Percentiles rank a stretch among this genome's conserved stretches.
phyloP scores from a whole-genome alignment of 2,113 vertebrate genomes.

The Ammodramus savannarum region DNA sequence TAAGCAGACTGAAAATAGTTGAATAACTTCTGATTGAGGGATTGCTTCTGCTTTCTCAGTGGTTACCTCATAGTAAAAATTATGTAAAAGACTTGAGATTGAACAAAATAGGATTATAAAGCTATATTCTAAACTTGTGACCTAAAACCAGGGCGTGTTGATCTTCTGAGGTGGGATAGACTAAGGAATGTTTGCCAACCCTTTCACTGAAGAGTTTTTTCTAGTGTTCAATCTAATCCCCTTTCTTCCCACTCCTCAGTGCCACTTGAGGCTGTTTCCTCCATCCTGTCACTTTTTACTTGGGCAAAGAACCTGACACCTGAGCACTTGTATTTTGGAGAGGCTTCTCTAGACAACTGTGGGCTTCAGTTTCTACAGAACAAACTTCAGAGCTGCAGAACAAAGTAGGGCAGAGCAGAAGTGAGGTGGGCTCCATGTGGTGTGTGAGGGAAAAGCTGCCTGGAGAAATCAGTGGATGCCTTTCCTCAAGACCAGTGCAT shows the following conservation, averaged over 20 bases:
- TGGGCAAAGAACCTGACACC: background rate
- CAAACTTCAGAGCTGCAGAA: background rate
- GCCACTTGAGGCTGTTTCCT: background rate
- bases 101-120: background rate
- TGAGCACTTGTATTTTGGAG: background rate
- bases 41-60: background rate
- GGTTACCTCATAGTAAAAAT: background rate
- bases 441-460: background rate
- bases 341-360: fast-evolving
- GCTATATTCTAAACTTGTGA: background rate
- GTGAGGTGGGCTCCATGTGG: background rate
- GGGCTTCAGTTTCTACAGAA: too few relatives aligned
- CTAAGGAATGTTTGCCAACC: background rate
- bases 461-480: background rate
- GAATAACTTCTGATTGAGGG: background rate
- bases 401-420: background rate
- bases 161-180: background rate
- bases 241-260: background rate
- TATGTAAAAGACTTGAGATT: background rate
- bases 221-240: background rate
- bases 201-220: background rate
- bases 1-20: background rate
- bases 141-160: background rate
- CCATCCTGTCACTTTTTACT: background rate
- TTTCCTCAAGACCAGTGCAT: background rate